Conservation (phyloP, 2,797 vertebrate genomes). For the Megalops cyprinoides region DNA sequence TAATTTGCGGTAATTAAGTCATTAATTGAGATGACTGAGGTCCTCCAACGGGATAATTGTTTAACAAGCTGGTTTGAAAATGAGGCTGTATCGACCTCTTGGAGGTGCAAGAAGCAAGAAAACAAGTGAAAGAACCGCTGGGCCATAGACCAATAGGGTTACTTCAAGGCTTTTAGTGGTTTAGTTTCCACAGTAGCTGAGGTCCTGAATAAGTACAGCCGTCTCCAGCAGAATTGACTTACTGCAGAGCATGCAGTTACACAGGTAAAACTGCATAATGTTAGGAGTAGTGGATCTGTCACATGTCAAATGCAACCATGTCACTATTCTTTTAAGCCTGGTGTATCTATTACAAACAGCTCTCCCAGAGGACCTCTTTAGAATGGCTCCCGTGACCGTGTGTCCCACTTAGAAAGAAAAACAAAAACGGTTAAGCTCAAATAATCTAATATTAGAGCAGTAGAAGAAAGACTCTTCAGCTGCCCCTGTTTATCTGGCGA, state of each 20-base stretch:
- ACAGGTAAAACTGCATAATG: not conserved
- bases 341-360: not conserved
- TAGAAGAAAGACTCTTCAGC: not conserved
- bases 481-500: conserved; percentile 1
- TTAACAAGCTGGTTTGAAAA: no score
- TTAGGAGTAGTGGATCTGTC: not conserved
- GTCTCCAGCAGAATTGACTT: not conserved
- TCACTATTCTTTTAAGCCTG: not conserved
- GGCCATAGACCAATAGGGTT: no score
- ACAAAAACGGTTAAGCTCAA: not conserved
- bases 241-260: not conserved
- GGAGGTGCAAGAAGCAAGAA: no score
- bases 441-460: conserved; percentile 15
- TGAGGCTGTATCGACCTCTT: no score
- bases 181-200: not conserved
- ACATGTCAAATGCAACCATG: not conserved
- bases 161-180: not conserved
- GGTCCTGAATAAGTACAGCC: not conserved
- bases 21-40: no score
- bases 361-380: not conserved
- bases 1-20: no score
- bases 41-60: no score
- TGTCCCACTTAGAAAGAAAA: not conserved
- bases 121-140: no score
- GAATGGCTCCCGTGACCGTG: conserved; percentile 12